Evolutionary conservation across 2,888 invertebrate species (phyloP).

Genomic region (Aporophyla lueneburgensis): DNA sequence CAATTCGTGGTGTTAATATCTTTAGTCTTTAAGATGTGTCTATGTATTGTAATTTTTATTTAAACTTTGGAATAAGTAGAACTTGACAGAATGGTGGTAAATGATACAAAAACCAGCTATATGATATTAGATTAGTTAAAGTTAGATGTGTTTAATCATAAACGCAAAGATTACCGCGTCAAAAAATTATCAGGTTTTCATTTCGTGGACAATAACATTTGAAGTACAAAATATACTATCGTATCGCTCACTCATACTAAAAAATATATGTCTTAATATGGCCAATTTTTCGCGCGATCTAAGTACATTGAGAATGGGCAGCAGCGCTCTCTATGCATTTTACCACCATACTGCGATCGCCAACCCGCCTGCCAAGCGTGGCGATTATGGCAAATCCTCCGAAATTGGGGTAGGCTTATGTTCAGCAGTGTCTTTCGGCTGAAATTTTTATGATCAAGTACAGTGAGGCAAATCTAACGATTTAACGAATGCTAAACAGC

Average conservation of each 20-base stretch:
- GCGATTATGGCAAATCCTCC: too few relatives aligned
- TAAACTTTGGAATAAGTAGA: constrained; percentile 6
- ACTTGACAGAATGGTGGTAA: not conserved
- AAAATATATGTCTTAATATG: not conserved
- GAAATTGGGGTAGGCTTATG: too few relatives aligned
- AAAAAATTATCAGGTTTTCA: not conserved
- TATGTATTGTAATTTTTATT: constrained; percentile 21
- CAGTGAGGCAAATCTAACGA: too few relatives aligned
- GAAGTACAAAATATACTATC: not conserved
- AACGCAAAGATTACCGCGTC: not conserved
- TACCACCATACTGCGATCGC: too few relatives aligned
- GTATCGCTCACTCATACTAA: too few relatives aligned
- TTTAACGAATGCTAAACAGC: too few relatives aligned
- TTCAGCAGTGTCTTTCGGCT: too few relatives aligned
- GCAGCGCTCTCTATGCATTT: too few relatives aligned
- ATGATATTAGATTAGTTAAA: not conserved
- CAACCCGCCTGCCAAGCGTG: too few relatives aligned
- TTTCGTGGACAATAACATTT: not conserved
- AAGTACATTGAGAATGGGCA: not conserved
- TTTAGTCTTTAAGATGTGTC: constrained; percentile 32
- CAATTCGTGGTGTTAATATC: constrained; percentile 48
- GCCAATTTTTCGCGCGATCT: not conserved
- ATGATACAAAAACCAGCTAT: too few relatives aligned
- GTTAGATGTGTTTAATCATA: not conserved
- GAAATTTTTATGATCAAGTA: too few relatives aligned